These are phyloP conservation scores for Drosophila neocordata DNA, from an alignment of 1,140 invertebrate species.

Conservation along the genomic window DNA sequence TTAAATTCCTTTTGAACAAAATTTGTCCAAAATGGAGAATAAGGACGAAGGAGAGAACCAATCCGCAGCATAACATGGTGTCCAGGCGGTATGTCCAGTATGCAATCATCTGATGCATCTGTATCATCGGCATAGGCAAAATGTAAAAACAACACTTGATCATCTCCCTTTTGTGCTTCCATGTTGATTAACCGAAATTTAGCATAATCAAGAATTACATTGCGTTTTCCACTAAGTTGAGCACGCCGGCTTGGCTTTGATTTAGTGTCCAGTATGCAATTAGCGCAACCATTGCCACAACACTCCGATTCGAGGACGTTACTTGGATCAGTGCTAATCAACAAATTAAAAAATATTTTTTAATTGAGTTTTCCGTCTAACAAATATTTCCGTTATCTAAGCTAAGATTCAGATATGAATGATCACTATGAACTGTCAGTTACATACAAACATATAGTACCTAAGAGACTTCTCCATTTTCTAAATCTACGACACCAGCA, in stretches of 20 bases:
- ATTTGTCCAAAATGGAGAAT: constrained; percentile 76
- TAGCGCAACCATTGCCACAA: constrained; percentile 79
- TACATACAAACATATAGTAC: background rate
- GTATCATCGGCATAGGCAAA: constrained; percentile 28
- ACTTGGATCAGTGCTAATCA: background rate
- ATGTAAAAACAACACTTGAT: constrained; percentile 55
- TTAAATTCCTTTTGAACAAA: constrained; percentile 58
- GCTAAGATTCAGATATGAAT: background rate
- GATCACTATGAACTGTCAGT: background rate
- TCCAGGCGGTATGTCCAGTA: constrained; percentile 69
- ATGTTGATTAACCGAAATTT: constrained; percentile 51
- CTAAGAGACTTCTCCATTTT: background rate
- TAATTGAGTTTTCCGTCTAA: background rate
- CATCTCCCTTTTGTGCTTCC: constrained; percentile 15
- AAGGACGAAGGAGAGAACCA: constrained; percentile 54
- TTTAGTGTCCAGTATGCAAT: constrained; percentile 73
- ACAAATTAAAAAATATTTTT: background rate
- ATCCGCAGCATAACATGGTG: constrained; percentile 75
- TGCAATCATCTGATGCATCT: constrained; percentile 17
- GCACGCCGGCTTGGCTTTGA: constrained; percentile 44
- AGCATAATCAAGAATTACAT: constrained; percentile 57
- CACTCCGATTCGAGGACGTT: constrained; percentile 54
- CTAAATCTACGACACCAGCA: background rate
- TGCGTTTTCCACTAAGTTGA: constrained; percentile 53
- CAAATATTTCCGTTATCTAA: background rate